A percentile compares a stretch with the other conserved stretches of the same genome.
phyloP scores from a whole-genome alignment of 2,888 invertebrate species.

The Julus scandinavius region DNA sequence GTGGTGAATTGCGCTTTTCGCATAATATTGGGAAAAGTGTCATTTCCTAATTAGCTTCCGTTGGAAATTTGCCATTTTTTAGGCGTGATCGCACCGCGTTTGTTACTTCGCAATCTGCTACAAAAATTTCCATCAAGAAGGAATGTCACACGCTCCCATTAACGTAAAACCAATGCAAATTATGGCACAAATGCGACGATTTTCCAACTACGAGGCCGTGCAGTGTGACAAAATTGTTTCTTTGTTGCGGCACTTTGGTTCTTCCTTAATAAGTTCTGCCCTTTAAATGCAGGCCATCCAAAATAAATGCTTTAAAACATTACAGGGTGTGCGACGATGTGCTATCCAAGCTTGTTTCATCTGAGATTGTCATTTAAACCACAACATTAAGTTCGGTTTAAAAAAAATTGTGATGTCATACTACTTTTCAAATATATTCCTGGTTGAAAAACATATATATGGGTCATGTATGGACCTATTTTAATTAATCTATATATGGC shows the following conservation, averaged over 20 bases:
- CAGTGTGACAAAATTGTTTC: background rate
- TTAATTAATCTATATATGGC: too few relatives aligned
- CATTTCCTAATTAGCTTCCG: conserved; percentile 16
- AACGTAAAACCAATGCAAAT: conserved; percentile 27
- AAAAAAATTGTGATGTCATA: too few relatives aligned
- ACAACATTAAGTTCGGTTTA: too few relatives aligned
- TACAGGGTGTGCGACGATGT: too few relatives aligned
- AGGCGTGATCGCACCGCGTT: background rate
- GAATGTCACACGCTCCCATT: conserved; percentile 22
- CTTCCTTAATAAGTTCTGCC: background rate
- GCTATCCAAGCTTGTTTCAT: too few relatives aligned
- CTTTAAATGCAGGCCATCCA: background rate
- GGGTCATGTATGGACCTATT: too few relatives aligned
- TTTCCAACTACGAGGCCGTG: background rate
- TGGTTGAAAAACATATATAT: too few relatives aligned
- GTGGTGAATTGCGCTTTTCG: conserved; percentile 19
- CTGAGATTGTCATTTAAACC: too few relatives aligned
- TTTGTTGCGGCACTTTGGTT: background rate
- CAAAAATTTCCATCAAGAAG: conserved; percentile 30
- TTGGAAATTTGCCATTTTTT: conserved; percentile 36
- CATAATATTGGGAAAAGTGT: conserved; percentile 31
- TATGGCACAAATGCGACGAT: background rate
- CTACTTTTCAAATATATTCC: too few relatives aligned
- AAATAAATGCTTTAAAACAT: too few relatives aligned
- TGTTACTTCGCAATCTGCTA: background rate